Percentiles rank a stretch among this genome's conserved stretches.
Evolutionary conservation across 1,140 invertebrate species (phyloP).

Genomic region (Phymastichus coffea): DNA sequence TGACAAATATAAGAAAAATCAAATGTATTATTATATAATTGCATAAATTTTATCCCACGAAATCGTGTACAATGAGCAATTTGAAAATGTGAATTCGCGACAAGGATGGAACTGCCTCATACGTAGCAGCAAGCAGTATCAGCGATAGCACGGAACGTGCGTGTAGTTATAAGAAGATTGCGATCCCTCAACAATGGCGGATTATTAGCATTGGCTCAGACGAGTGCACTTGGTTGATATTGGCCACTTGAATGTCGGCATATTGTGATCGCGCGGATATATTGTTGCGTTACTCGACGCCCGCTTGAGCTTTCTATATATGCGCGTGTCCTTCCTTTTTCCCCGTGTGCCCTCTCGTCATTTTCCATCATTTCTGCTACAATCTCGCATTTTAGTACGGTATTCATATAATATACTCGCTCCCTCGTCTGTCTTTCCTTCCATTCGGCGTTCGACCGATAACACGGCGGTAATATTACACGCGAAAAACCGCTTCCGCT

Average conservation of each 20-base stretch:
- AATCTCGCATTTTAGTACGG: no score
- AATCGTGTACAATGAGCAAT: no score
- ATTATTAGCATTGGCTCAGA: slow-evolving; percentile 27
- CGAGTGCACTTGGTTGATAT: slow-evolving; percentile 22
- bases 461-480: slow-evolving; percentile 56
- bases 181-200: slow-evolving; percentile 23
- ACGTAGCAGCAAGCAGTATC: no score
- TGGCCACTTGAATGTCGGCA: slow-evolving; percentile 36
- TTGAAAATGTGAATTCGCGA: no score
- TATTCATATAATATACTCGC: background rate
- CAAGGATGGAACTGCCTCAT: no score
- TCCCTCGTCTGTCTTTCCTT: slow-evolving; percentile 23
- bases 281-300: no score
- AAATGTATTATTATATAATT: no score
- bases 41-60: no score
- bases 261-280: slow-evolving; percentile 49
- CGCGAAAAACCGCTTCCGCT: slow-evolving; percentile 53
- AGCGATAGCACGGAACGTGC: no score
- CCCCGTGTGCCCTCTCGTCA: slow-evolving; percentile 23
- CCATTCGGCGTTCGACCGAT: slow-evolving; percentile 37
- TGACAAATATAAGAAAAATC: no score
- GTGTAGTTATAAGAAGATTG: background rate
- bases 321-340: slow-evolving; percentile 26
- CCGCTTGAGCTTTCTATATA: slow-evolving; percentile 27
- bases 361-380: slow-evolving; percentile 16